These are phyloP conservation scores for Ceratina australensis DNA, from an alignment of 1,140 invertebrate genomes.

Conservation along the genomic window DNA sequence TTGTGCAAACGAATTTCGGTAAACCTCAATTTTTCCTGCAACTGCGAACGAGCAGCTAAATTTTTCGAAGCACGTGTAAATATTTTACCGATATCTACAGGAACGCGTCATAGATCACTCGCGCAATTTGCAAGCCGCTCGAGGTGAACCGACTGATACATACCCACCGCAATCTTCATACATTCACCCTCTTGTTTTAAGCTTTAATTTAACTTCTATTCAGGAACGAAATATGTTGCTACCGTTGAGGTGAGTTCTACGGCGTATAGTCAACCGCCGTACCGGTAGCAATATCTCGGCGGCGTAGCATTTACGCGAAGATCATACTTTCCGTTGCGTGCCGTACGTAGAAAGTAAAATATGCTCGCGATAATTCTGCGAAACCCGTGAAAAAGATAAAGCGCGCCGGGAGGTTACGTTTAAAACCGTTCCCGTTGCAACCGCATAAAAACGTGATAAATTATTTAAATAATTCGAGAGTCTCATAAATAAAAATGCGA, in stretches of 20 bases:
- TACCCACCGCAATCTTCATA: slow-evolving; percentile 4
- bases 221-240: slow-evolving; percentile 16
- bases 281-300: slow-evolving; percentile 14
- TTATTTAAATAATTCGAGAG: no score
- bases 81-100: neutral
- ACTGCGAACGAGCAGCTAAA: neutral
- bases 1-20: no score
- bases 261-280: neutral
- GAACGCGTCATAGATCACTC: neutral
- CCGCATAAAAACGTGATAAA: no score
- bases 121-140: slow-evolving; percentile 3
- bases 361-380: slow-evolving; percentile 40
- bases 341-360: slow-evolving; percentile 37
- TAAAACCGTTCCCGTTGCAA: no score
- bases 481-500: no score
- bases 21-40: neutral
- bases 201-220: slow-evolving; percentile 29
- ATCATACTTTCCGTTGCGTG: slow-evolving; percentile 32
- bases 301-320: slow-evolving; percentile 1
- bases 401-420: no score
- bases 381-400: slow-evolving; percentile 19
- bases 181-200: neutral
- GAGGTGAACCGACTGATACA: neutral
- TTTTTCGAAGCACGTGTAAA: neutral
- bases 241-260: slow-evolving; percentile 10